Evolutionary conservation across 2,888 invertebrate genomes (phyloP).

Genomic region (Philopedon plagiatum): DNA sequence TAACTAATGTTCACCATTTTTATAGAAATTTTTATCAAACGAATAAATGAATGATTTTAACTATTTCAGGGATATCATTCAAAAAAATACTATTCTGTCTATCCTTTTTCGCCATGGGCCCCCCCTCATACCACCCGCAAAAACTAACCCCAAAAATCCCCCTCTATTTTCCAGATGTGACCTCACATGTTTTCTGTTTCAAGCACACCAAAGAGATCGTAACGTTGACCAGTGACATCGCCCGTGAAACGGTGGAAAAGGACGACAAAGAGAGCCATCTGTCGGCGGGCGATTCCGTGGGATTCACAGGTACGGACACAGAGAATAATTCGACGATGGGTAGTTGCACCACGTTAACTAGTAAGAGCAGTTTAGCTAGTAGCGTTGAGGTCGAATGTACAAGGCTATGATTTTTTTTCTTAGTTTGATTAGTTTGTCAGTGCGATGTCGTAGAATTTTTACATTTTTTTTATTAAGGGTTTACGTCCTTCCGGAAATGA

Average conservation of each 20-base stretch:
- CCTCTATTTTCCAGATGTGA: constrained; percentile 18
- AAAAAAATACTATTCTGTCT: too few species aligned
- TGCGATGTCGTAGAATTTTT: neutral
- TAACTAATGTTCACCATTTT: too few species aligned
- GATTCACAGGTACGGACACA: constrained; percentile 71
- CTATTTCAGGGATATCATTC: neutral
- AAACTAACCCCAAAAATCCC: constrained; percentile 1
- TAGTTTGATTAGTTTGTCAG: constrained; percentile 18
- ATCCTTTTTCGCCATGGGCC: neutral
- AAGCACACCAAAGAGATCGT: constrained; percentile 81
- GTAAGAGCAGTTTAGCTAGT: constrained; percentile 62
- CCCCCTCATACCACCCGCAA: neutral
- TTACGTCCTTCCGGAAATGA: too few species aligned
- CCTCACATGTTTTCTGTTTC: constrained; percentile 28
- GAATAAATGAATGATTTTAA: too few species aligned
- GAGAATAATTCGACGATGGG: constrained; percentile 66
- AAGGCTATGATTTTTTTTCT: constrained; percentile 60
- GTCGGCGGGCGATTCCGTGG: constrained; percentile 73
- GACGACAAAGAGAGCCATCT: constrained; percentile 74
- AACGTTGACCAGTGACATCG: constrained; percentile 75
- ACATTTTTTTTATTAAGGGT: neutral
- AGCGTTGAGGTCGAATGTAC: constrained; percentile 66
- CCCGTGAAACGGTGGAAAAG: constrained; percentile 69
- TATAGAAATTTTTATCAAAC: too few species aligned
- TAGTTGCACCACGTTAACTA: constrained; percentile 64